Evolutionary conservation across 2,797 vertebrate genomes (phyloP).

Genomic region (Craterocephalus amniculus): DNA sequence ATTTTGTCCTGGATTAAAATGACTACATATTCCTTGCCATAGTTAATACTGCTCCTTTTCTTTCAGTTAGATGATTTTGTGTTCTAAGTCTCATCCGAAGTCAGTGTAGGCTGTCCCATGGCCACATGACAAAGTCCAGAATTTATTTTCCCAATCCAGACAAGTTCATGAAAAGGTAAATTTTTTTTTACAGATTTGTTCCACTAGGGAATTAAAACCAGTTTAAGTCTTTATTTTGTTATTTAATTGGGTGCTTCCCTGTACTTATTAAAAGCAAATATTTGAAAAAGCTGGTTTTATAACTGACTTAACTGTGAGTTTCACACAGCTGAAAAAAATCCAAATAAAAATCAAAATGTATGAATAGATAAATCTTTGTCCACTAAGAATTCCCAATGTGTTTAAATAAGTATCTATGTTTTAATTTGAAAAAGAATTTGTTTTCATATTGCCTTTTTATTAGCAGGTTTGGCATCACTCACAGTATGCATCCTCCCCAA

Average conservation of each 20-base stretch:
- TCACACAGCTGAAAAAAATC: background rate
- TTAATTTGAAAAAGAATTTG: background rate
- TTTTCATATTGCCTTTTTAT: constrained; percentile 27
- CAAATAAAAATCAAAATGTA: background rate
- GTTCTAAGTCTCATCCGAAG: too few species aligned
- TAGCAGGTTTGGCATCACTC: constrained; percentile 56
- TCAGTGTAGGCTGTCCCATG: too few species aligned
- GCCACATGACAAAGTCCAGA: too few species aligned
- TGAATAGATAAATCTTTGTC: too few species aligned
- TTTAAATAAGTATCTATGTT: background rate
- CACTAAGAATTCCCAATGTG: background rate
- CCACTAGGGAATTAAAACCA: background rate
- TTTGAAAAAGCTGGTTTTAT: background rate
- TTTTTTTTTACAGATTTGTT: background rate
- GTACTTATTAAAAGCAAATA: background rate
- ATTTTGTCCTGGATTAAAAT: too few species aligned
- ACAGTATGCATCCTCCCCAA: constrained; percentile 43
- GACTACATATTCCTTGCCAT: too few species aligned
- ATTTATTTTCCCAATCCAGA: background rate
- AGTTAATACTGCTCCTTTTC: too few species aligned
- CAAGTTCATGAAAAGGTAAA: background rate
- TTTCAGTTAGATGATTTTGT: too few species aligned
- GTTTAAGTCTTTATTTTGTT: too few species aligned
- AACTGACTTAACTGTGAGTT: background rate
- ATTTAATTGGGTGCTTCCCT: background rate